Evolutionary conservation across 1,140 invertebrate species (phyloP).

Genomic region (Cryptotermes secundus): DNA sequence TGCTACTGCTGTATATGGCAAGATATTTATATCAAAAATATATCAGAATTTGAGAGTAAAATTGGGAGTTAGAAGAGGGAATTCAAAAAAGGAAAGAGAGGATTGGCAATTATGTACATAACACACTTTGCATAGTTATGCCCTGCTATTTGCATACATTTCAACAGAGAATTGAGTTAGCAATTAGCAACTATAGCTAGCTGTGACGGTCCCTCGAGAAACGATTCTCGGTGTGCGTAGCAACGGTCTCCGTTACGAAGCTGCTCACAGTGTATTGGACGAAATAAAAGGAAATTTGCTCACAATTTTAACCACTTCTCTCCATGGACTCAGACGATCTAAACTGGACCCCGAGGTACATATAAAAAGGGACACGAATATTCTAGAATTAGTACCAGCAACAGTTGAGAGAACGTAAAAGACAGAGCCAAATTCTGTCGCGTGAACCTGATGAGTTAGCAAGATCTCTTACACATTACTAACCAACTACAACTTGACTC

Average conservation of each 20-base stretch:
- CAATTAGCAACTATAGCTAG: conserved; percentile 21
- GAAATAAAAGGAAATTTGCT: conserved; percentile 14
- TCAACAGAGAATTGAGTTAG: conserved; percentile 21
- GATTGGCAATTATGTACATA: conserved; percentile 24
- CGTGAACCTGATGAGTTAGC: neutral
- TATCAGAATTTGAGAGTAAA: neutral
- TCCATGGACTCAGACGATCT: neutral
- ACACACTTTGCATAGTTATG: conserved; percentile 29
- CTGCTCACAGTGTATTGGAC: neutral
- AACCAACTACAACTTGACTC: too few relatives aligned
- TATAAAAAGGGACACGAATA: neutral
- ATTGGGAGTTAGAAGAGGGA: neutral
- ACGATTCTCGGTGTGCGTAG: neutral
- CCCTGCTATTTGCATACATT: conserved; percentile 25
- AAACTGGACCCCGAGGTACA: neutral
- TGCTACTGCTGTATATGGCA: too few relatives aligned
- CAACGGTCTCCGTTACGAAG: neutral
- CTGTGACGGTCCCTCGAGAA: conserved; percentile 8
- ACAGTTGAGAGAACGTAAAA: neutral
- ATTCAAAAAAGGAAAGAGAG: neutral
- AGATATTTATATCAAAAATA: too few relatives aligned
- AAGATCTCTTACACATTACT: too few relatives aligned
- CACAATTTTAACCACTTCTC: conserved; percentile 4
- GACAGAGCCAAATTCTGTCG: neutral
- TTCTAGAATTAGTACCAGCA: neutral